These are phyloP conservation scores for Cataglyphis altisquamis DNA, from an alignment of 2,888 invertebrate genomes.

Conservation along the genomic window DNA sequence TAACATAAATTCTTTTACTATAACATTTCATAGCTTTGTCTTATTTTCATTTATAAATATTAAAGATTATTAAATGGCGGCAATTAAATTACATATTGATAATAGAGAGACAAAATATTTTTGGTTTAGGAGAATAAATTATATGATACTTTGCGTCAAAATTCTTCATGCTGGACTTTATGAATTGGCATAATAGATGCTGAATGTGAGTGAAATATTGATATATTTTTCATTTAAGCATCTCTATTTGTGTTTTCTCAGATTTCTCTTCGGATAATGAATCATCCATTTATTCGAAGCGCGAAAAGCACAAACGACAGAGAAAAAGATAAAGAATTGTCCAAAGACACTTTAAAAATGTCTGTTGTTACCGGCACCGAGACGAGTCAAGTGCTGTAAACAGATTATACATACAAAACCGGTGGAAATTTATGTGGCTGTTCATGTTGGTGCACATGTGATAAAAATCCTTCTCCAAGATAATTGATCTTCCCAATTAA, in stretches of 20 bases:
- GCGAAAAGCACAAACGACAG: conserved; percentile 45
- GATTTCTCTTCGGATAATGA: conserved; percentile 5
- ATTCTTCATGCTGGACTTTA: neutral
- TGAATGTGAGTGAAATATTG: neutral
- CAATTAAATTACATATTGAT: neutral
- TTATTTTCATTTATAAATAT: neutral
- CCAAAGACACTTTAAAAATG: conserved; percentile 69
- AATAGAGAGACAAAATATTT: neutral
- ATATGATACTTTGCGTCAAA: neutral
- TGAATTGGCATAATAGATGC: neutral
- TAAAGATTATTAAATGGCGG: neutral
- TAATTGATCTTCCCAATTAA: conserved; percentile 18
- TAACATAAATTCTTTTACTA: neutral
- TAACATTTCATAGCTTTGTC: neutral
- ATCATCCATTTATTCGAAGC: conserved; percentile 30
- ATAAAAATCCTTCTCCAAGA: conserved; percentile 64
- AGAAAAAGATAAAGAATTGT: conserved; percentile 56
- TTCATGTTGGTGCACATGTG: conserved; percentile 9
- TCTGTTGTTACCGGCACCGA: conserved; percentile 58
- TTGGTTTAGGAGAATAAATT: neutral
- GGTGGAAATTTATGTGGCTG: conserved; percentile 65
- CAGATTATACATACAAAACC: conserved; percentile 65
- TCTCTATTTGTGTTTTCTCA: neutral
- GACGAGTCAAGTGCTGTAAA: conserved; percentile 61
- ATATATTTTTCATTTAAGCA: conserved; percentile 13